Conservation (phyloP, 2,888 invertebrate species). For the Drosophila setosimentum region DNA sequence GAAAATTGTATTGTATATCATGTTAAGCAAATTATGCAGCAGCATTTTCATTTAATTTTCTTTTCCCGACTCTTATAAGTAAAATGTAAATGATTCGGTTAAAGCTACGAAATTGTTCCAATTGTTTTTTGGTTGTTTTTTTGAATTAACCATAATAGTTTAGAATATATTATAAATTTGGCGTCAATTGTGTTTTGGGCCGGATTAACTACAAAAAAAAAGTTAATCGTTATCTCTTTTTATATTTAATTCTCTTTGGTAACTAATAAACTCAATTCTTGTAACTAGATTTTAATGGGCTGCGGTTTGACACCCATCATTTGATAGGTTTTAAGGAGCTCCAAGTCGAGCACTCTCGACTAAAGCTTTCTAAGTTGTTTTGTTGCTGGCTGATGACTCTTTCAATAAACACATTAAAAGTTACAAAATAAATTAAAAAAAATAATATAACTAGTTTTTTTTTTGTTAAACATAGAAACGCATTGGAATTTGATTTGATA, state of each 20-base stretch:
- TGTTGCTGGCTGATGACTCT: not conserved
- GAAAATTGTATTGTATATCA: too few species aligned
- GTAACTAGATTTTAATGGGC: too few species aligned
- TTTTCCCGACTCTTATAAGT: not conserved
- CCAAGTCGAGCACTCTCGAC: not conserved
- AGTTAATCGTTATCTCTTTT: too few species aligned
- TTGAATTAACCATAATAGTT: too few species aligned
- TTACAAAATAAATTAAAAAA: not conserved
- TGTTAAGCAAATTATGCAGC: not conserved
- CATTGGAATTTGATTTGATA: constrained; percentile 1
- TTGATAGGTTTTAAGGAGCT: accelerated
- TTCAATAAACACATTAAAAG: not conserved
- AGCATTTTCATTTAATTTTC: not conserved
- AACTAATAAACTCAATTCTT: not conserved
- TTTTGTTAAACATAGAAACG: not conserved
- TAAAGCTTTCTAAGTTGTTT: not conserved
- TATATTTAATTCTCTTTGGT: accelerated
- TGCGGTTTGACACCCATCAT: too few species aligned
- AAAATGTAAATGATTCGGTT: not conserved
- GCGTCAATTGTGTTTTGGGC: too few species aligned
- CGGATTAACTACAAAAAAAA: too few species aligned
- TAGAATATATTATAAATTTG: too few species aligned
- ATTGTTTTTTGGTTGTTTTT: too few species aligned
- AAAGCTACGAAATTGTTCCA: too few species aligned
- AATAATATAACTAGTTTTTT: not conserved